phyloP scores from a whole-genome alignment of 2,113 vertebrate genomes.

The Callorhinus ursinus region DNA sequence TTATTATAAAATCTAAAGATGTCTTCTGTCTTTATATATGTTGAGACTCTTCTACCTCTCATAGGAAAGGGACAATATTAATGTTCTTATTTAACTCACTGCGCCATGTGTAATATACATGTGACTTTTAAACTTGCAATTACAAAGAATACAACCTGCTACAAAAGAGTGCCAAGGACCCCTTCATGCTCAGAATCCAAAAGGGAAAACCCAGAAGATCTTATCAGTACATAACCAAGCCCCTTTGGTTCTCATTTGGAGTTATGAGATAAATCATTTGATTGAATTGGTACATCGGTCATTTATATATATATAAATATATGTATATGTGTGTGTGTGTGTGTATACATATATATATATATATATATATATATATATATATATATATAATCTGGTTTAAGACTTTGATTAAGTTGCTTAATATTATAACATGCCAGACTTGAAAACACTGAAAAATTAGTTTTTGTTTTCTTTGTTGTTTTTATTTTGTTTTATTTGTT shows the following conservation, averaged over 20 bases:
- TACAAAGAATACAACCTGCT: neutral
- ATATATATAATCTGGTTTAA: neutral
- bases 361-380: too few species aligned
- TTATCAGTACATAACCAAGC: neutral
- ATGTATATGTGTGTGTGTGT: too few species aligned
- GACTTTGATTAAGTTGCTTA: neutral
- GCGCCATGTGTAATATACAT: neutral
- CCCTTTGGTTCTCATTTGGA: neutral
- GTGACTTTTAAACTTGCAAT: neutral
- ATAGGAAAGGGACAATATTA: neutral
- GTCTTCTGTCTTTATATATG: neutral
- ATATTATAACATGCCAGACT: neutral
- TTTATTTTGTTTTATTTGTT: neutral
- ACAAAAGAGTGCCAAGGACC: neutral
- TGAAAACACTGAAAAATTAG: neutral
- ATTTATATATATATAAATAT: neutral
- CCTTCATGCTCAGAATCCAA: neutral
- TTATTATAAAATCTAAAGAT: slow-evolving; percentile 14
- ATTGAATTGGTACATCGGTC: neutral
- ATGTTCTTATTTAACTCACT: neutral
- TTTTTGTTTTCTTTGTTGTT: neutral
- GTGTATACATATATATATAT: neutral
- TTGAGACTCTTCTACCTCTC: neutral
- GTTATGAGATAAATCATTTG: neutral
- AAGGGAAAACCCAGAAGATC: neutral